Base-by-base conservation (phyloP, 1,140 invertebrate genomes). In the Patella vulgata region DNA sequence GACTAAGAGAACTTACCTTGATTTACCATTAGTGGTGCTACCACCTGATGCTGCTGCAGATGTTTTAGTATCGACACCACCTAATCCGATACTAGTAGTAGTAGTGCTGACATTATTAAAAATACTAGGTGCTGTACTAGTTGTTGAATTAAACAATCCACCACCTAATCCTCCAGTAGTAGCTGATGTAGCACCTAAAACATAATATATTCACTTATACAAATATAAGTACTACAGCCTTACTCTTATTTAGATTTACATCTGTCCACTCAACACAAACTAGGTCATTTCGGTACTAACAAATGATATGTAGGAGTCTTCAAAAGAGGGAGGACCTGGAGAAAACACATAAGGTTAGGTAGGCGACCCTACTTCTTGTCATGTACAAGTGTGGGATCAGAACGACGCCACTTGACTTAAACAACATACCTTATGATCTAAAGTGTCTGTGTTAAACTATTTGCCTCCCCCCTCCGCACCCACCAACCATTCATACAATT, bases 21-120 rank as follows among this genome's bases (percentile, higher is more conserved):
- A 46, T 64, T 74, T 74, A 19, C 60, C 48, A 53, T 75, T 62
- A 46, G 55, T 59, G 36, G 58, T 43, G 46, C 48, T 62, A 27
- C 46, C 63, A 46, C 62, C 64, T 48, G 72, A 30, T 43, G 63
- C 50, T 53, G 72, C 63, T 27, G 70, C 63, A 25, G 74, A 84
- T 33, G 86, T 82, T 19, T 87, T 85, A 33, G 88, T 85, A 67
- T 89, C 89, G 33, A 90, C 80, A 17, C 90, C 90, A 5, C 90
- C 90, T 3, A 91, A 80, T 8, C 90, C 90, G 71, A 80, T 79
- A 64, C 81, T 84, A 3, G 87, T 76, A 39, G 77, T 60, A 21
- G 81, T 68, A 28, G 82, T 56, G 27, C 64, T 27, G 8, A 63
- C 40, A 21, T 44, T 51, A 43, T 70, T 62, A 68, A 69, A 61